These are phyloP conservation scores for Chymomyza amoena DNA, from an alignment of 2,888 invertebrate species.

Conservation along the genomic window DNA sequence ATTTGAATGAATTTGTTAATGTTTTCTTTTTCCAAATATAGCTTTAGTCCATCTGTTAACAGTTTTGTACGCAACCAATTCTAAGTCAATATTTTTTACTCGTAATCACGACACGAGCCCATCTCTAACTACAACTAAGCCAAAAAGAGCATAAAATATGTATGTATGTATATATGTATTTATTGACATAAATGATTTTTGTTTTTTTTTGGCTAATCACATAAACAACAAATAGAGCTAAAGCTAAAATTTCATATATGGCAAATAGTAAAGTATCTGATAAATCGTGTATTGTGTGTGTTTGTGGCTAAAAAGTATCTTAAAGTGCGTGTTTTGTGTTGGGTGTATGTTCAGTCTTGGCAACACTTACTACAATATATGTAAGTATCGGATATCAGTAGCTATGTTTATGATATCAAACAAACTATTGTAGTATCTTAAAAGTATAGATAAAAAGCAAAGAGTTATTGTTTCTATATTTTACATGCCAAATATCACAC, in stretches of 20 bases:
- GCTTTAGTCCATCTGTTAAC: too few species aligned
- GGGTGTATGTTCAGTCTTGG: neutral
- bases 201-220: neutral
- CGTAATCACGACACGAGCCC: neutral
- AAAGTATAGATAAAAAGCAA: neutral
- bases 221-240: neutral
- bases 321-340: neutral
- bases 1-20: too few species aligned
- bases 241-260: neutral
- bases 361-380: neutral
- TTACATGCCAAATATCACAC: neutral
- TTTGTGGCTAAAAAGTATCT: neutral
- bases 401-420: neutral
- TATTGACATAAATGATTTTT: neutral
- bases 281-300: neutral
- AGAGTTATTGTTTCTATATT: neutral
- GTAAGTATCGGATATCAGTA: neutral
- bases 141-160: conserved; percentile 44
- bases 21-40: too few species aligned
- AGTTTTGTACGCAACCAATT: too few species aligned
- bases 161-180: neutral
- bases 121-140: conserved; percentile 51
- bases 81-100: neutral
- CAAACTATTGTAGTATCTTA: neutral
- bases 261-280: neutral